Base-by-base conservation (phyloP, 2,113 vertebrate species). In the Limanda limanda region DNA sequence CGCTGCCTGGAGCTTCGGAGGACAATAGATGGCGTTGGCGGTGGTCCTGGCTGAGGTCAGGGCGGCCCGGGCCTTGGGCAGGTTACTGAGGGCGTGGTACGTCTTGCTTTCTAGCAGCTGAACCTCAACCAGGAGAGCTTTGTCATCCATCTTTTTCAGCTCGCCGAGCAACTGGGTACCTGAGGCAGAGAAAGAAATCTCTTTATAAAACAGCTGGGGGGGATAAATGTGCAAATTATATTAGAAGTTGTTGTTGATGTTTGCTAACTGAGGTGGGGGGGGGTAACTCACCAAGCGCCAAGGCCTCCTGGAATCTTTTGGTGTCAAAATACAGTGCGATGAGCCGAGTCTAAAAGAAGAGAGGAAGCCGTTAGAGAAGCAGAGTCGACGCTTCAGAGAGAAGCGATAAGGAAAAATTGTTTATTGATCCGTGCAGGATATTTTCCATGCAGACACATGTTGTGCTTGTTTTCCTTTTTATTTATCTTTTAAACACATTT, bases 91-190 rank as follows among this genome's bases (percentile, higher is more conserved):
- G 66, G 96, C 98, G 69, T 99, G 98, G 90, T 99, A 99, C 13
- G 98, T 99, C 93, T 99, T 99, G 79, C 98, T 99, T 92, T 99
- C 98, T 63, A 99, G 93, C 79, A 99, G 95, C 91, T 99, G 98
- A 78, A 99, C 98, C 89, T 99, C 98, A 66, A 99, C 98, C 89
- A 99, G 93, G 83, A 99, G 94, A n/a, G 97, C 97, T 92, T 99
- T 99, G 92, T 99, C 98, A 18, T 99, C 98, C 98, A 99, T 99
- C 94, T 99, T 99, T 86, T 99, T 99, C 86, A 99, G 93, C 69
- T 99, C 98, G 79, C 96, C 94, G 2, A 99, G 94, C 83, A 99
- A 92, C 91, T 99, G 97, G 74, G 98, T 95, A 58, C 97, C 98
- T 99, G 65, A 52, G 13, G 67, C 11, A 7, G 23, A n/a, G 23